Evolutionary conservation across 2,888 invertebrate genomes (phyloP).

Genomic region (Andrena dorsata): DNA sequence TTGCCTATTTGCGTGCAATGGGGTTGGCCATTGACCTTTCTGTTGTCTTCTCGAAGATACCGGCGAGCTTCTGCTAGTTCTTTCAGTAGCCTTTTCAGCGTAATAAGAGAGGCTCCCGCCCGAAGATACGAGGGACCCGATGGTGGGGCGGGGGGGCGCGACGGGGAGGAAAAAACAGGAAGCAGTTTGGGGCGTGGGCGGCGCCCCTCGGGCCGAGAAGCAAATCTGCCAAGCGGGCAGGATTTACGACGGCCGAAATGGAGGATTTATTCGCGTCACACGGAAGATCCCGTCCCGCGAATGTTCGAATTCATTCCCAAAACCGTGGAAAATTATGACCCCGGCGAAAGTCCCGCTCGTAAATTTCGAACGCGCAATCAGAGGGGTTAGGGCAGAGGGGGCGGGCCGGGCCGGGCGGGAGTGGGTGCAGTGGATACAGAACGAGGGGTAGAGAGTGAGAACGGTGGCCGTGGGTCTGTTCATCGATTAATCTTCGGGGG

Average conservation of each 20-base stretch:
- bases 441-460: slow-evolving; percentile 1
- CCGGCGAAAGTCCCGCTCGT: slow-evolving; percentile 61
- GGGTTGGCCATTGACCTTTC: too few species aligned
- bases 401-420: background rate
- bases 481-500: slow-evolving; percentile 40
- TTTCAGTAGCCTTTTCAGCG: background rate
- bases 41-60: too few species aligned
- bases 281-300: slow-evolving; percentile 29
- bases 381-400: background rate
- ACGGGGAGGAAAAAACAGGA: background rate
- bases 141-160: background rate
- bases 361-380: slow-evolving; percentile 55
- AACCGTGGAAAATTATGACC: slow-evolving; percentile 60
- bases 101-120: background rate
- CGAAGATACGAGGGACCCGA: background rate
- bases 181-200: background rate
- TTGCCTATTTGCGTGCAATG: too few species aligned
- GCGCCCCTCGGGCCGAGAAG: background rate
- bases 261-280: slow-evolving; percentile 43
- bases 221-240: slow-evolving; percentile 16
- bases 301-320: slow-evolving; percentile 48
- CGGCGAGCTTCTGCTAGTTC: too few species aligned
- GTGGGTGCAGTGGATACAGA: background rate
- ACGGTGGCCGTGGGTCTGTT: slow-evolving; percentile 18
- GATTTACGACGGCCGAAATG: slow-evolving; percentile 33